Base-by-base conservation (phyloP, 1,140 invertebrate species). In the Goniozus legneri region DNA sequence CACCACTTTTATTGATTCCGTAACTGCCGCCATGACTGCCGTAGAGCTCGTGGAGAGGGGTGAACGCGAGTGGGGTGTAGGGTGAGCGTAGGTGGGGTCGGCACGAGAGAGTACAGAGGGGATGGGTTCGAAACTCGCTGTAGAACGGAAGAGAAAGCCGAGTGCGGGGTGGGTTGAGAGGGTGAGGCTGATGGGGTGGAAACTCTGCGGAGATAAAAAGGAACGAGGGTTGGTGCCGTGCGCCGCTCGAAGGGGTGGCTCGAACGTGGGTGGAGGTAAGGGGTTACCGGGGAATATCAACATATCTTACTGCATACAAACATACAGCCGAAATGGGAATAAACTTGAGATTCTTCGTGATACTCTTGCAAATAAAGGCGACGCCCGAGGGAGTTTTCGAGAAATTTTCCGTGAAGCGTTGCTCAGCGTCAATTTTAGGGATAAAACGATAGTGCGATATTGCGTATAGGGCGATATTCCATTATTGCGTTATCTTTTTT, bases 141-240 rank as follows among this genome's bases (percentile, higher is more conserved):
- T 12, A 14, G 49, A 21, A 37, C 19, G 32, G 35, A 39, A 30
- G 50, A 34, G 48, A 47, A 20, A 42, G 14, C 45, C 33, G 54
- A 47, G 56, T 22, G 52, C 38, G 51, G 50, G 53, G 44, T 41
- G 47, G 39, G 39, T 44, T 36, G 50, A n/a, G n/a, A 55, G 65
- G 63, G 61, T 64, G 69, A 69, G 68, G 63, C 73, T 75, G 68
- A 73, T 73, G 71, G 71, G 69, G 71, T 76, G 74, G 74, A 75
- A 76, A 76, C 74, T 76, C 70, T 71, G 69, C 69, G 66, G 65
- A 76, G 74, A 76, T 76, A 76, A 76, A 76, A 76, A 76, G 72
- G 67, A 75, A 76, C 59, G 72, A 75, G 68, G 63, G 63, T 60
- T 65, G 66, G 67, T 62, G 64, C 58, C 56, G 62, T 58, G 47